These are phyloP conservation scores for Syndactyla subalaris DNA, from an alignment of 2,797 vertebrate genomes.

Conservation along the genomic window DNA sequence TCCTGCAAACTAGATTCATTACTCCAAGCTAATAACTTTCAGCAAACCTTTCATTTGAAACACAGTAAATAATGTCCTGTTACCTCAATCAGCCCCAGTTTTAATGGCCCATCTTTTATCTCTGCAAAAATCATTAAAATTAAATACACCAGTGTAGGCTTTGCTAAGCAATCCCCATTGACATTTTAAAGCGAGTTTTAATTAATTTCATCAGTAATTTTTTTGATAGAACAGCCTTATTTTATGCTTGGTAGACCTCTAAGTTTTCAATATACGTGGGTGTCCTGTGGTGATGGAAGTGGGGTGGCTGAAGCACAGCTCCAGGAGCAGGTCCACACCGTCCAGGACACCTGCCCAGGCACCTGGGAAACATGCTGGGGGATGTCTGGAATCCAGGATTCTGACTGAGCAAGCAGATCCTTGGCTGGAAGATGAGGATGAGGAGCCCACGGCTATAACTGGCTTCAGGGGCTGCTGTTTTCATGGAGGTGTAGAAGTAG, in stretches of 20 bases:
- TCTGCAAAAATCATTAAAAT: constrained; percentile 14
- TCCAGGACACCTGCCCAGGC: neutral
- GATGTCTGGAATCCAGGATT: neutral
- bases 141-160: neutral
- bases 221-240: neutral
- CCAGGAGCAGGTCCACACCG: neutral
- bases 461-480: neutral
- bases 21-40: constrained; percentile 4
- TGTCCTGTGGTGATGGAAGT: neutral
- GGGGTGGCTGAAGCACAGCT: rapidly evolving
- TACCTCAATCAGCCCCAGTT: neutral
- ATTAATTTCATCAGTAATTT: neutral
- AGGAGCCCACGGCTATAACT: neutral
- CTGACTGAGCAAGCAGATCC: neutral
- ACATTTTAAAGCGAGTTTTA: constrained; percentile 19
- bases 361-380: neutral
- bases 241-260: neutral
- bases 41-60: constrained; percentile 17
- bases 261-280: neutral
- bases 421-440: neutral
- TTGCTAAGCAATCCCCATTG: neutral
- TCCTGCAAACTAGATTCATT: neutral
- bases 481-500: neutral
- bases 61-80: neutral
- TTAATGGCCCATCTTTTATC: neutral